Evolutionary conservation across 2,113 vertebrate genomes (phyloP).

Genomic region (Upupa epops): DNA sequence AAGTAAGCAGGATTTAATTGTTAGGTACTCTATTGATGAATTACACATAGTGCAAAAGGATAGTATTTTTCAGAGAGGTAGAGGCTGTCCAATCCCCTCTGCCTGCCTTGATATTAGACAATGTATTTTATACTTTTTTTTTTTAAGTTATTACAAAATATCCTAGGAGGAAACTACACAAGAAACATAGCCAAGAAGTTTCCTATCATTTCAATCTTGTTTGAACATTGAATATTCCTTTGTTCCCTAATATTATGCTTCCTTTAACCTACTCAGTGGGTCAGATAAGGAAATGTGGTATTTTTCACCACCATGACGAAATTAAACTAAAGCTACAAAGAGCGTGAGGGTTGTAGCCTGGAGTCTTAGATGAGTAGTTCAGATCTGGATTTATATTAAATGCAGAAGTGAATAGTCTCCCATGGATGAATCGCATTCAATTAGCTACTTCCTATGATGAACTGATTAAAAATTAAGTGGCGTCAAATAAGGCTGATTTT

Average conservation of each 20-base stretch:
- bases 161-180: conserved; percentile 2
- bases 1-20: not conserved
- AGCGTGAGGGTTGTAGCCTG: not conserved
- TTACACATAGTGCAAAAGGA: not conserved
- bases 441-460: conserved; percentile 56
- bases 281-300: conserved; percentile 77
- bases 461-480: conserved; percentile 65
- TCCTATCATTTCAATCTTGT: conserved; percentile 72
- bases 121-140: not conserved
- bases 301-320: conserved; percentile 67
- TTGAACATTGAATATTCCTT: conserved; percentile 79
- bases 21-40: not conserved
- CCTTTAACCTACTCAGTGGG: conserved; percentile 70
- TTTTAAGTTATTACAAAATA: conserved; percentile 19
- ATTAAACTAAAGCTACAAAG: conserved; percentile 31
- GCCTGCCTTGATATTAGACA: not conserved
- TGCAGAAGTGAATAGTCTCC: not conserved
- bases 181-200: conserved; percentile 50
- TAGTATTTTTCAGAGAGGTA: not conserved
- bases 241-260: conserved; percentile 76
- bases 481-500: conserved; percentile 38
- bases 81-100: not conserved
- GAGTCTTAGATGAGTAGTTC: conserved; percentile 26
- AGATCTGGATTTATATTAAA: conserved; percentile 16
- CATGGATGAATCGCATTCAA: conserved; percentile 39